Evolutionary conservation across 2,797 vertebrate species (phyloP).

Genomic region (Lates japonicus): DNA sequence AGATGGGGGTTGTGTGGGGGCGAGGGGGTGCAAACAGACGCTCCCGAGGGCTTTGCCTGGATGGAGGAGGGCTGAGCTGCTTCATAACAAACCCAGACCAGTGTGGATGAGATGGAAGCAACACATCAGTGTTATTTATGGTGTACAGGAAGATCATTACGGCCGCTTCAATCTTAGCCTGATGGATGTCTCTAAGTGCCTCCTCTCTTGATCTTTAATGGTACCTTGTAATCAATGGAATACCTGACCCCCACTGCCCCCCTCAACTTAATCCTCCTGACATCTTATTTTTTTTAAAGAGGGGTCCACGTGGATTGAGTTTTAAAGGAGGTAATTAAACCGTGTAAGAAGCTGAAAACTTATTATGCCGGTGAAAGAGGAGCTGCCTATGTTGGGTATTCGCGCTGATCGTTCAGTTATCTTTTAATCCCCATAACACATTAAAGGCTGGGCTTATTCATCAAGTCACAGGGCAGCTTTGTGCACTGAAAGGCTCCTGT

Average conservation of each 20-base stretch:
- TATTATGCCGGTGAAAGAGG: slow-evolving; percentile 87
- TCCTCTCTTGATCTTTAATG: slow-evolving; percentile 87
- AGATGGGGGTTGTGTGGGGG: background rate
- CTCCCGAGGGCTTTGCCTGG: slow-evolving; percentile 27
- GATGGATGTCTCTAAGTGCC: slow-evolving; percentile 91
- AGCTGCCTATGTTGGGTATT: slow-evolving; percentile 85
- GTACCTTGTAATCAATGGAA: slow-evolving; percentile 86
- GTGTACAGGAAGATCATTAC: slow-evolving; percentile 94
- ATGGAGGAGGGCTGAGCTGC: slow-evolving; percentile 31
- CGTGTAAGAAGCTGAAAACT: slow-evolving; percentile 89
- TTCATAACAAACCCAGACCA: slow-evolving; percentile 60
- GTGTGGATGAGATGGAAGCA: slow-evolving; percentile 66
- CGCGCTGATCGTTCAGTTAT: slow-evolving; percentile 86
- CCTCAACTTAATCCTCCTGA: slow-evolving; percentile 76
- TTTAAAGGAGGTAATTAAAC: slow-evolving; percentile 95
- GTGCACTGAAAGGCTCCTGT: slow-evolving; percentile 82
- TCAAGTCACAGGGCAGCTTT: slow-evolving; percentile 86
- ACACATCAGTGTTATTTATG: slow-evolving; percentile 96
- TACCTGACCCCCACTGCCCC: slow-evolving; percentile 77
- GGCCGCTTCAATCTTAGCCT: slow-evolving; percentile 91
- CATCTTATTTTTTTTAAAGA: slow-evolving; percentile 87
- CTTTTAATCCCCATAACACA: slow-evolving; percentile 89
- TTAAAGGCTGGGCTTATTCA: slow-evolving; percentile 87
- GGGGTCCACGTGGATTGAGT: slow-evolving; percentile 90
- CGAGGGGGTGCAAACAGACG: slow-evolving; percentile 20